Evolutionary conservation across 1,140 invertebrate species (phyloP).

Genomic region (Apis mellifera): DNA sequence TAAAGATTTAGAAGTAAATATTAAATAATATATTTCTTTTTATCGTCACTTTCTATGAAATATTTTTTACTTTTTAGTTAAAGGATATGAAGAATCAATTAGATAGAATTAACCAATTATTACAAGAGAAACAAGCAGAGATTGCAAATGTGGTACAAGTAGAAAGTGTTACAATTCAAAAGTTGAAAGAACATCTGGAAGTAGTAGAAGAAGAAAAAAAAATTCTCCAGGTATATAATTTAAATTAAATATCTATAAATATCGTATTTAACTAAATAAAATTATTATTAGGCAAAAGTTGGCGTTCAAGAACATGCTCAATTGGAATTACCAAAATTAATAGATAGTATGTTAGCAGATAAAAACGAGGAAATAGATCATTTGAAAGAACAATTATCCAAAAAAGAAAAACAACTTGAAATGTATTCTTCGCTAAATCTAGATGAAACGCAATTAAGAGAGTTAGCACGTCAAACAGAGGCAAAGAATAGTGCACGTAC

Average conservation of each 20-base stretch:
- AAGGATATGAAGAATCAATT: constrained; percentile 78
- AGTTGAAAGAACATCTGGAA: constrained; percentile 82
- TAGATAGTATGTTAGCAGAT: constrained; percentile 85
- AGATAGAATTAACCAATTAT: constrained; percentile 76
- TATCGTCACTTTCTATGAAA: neutral
- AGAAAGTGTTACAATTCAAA: constrained; percentile 82
- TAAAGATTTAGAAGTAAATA: constrained; percentile 72
- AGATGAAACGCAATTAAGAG: constrained; percentile 80
- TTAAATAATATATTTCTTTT: neutral
- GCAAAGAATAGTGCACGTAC: constrained; percentile 84
- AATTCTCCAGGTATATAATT: constrained; percentile 73
- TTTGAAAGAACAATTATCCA: constrained; percentile 81
- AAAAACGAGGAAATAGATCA: constrained; percentile 87
- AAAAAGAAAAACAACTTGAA: constrained; percentile 81
- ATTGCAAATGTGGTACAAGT: constrained; percentile 77
- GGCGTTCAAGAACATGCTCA: constrained; percentile 72
- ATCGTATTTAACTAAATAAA: neutral
- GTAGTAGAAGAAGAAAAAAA: constrained; percentile 82
- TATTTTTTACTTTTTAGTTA: constrained; percentile 35
- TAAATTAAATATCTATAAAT: neutral
- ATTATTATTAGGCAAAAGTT: constrained; percentile 55
- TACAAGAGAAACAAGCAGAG: constrained; percentile 83
- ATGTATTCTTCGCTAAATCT: constrained; percentile 80
- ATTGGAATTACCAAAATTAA: constrained; percentile 81
- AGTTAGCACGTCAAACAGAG: constrained; percentile 77